Conservation (phyloP, 2,888 invertebrate genomes). For the Cabera pusaria region DNA sequence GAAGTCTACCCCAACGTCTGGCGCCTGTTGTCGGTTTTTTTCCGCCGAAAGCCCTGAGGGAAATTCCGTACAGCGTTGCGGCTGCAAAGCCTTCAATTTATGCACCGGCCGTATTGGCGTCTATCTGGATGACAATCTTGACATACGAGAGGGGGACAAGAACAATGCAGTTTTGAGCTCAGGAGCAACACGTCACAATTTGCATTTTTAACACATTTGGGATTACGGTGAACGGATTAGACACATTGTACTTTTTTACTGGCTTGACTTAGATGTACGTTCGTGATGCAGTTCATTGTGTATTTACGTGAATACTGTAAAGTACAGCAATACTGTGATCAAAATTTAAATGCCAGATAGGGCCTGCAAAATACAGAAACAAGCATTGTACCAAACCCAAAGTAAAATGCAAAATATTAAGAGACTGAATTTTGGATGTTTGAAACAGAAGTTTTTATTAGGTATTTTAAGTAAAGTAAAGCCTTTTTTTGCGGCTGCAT, state of each 20-base stretch:
- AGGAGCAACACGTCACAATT: constrained; percentile 26
- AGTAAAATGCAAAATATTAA: no score
- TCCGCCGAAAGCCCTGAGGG: constrained; percentile 69
- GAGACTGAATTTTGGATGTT: no score
- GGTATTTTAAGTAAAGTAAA: no score
- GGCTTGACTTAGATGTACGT: no score
- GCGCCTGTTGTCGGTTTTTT: constrained; percentile 43
- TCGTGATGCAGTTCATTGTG: no score
- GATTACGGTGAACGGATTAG: constrained; percentile 8
- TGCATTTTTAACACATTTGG: constrained; percentile 21
- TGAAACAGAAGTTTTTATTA: no score
- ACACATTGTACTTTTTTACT: not conserved
- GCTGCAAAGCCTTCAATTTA: constrained; percentile 74
- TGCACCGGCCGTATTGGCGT: constrained; percentile 66
- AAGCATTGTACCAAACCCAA: no score
- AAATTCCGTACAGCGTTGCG: constrained; percentile 66
- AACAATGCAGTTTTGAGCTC: constrained; percentile 58
- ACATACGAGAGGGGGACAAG: constrained; percentile 46
- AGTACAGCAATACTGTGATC: no score
- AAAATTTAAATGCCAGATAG: no score
- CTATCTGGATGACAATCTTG: constrained; percentile 68
- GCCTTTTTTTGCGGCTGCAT: no score
- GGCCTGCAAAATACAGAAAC: no score
- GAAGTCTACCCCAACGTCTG: constrained; percentile 16
- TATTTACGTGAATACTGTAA: no score